These are phyloP conservation scores for Lepidothrix coronata DNA, from an alignment of 2,113 vertebrate species.

Conservation along the genomic window DNA sequence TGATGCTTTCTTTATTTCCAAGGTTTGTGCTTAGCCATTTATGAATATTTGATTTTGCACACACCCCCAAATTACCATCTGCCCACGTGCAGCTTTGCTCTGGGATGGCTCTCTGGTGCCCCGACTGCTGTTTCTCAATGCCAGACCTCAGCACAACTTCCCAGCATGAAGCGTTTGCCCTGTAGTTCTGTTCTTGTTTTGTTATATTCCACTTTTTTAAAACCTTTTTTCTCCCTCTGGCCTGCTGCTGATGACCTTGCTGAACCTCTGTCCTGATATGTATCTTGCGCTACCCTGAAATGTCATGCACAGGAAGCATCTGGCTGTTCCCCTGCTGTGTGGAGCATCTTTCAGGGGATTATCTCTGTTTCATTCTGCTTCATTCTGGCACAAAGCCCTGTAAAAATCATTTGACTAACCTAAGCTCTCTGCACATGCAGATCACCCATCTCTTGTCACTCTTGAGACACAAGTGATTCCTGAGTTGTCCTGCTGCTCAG, in stretches of 20 bases:
- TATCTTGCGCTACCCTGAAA: neutral
- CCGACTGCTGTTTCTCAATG: neutral
- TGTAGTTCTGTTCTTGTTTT: neutral
- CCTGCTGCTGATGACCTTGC: neutral
- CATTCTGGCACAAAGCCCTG: neutral
- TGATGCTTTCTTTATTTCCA: neutral
- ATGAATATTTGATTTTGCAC: neutral
- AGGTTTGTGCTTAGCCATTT: neutral
- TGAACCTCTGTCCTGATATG: neutral
- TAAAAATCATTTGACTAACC: conserved; percentile 20
- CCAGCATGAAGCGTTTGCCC: neutral
- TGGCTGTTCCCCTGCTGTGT: neutral
- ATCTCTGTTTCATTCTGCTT: conserved; percentile 13
- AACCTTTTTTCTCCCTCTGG: neutral
- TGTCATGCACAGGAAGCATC: conserved; percentile 15
- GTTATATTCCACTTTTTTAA: neutral
- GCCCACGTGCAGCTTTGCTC: rapidly evolving
- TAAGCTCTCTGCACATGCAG: neutral
- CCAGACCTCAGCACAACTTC: neutral
- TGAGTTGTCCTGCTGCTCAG: rapidly evolving
- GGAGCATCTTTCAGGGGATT: neutral
- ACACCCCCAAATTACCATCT: neutral
- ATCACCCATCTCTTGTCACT: neutral
- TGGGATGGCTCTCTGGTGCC: neutral
- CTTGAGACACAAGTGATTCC: neutral